These are phyloP conservation scores for Ochropacha duplaris DNA, from an alignment of 2,888 invertebrate species.

Conservation along the genomic window DNA sequence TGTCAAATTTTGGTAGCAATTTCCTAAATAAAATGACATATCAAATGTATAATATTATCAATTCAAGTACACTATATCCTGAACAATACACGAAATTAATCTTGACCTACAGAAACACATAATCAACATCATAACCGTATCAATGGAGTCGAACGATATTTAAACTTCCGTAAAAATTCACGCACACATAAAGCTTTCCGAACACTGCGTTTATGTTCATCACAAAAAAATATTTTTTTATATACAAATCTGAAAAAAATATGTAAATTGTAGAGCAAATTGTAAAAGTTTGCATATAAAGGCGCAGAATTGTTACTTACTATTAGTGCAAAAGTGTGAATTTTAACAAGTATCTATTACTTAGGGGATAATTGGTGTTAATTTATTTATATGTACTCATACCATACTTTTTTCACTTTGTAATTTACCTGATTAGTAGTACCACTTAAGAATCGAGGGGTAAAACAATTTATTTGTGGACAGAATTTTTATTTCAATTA, in stretches of 20 bases:
- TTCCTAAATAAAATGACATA: no score
- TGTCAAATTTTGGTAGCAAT: no score
- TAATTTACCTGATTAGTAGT: no score
- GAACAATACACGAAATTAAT: not conserved
- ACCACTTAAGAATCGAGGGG: no score
- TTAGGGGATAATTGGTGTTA: not conserved
- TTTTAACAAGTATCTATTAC: not conserved
- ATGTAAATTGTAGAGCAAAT: no score
- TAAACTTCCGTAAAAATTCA: slow-evolving; percentile 1
- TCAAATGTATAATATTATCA: not conserved
- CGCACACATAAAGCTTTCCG: not conserved
- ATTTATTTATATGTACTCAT: not conserved
- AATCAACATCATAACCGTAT: slow-evolving; percentile 1
- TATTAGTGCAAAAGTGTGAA: not conserved
- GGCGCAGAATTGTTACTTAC: no score
- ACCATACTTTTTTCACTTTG: no score
- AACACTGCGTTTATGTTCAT: not conserved
- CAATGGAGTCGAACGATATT: not conserved
- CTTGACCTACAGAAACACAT: slow-evolving; percentile 2
- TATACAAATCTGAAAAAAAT: no score
- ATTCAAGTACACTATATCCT: not conserved
- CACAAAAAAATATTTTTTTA: no score
- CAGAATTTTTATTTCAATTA: no score
- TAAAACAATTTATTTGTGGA: no score
- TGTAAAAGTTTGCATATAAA: no score